Conservation (phyloP, 2,888 invertebrate genomes). For the Suillia variegata region DNA sequence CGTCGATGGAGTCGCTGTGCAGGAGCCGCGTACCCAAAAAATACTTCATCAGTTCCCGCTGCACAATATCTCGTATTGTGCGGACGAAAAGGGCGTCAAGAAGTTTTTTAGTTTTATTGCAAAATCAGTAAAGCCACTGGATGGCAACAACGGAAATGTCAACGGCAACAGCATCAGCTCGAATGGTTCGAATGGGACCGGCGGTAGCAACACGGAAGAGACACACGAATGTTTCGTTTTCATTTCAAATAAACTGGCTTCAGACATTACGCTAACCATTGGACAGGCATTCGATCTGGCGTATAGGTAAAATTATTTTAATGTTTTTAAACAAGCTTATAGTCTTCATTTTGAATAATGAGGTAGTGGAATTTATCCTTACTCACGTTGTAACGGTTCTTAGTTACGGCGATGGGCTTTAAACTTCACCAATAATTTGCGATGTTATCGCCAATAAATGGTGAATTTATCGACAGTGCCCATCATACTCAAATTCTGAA, state of each 20-base stretch:
- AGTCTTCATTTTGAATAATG: no score
- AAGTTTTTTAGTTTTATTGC: conserved; percentile 78
- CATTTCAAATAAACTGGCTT: conserved; percentile 94
- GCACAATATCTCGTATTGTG: conserved; percentile 97
- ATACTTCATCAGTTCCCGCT: conserved; percentile 94
- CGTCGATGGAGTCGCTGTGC: conserved; percentile 93
- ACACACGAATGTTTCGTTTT: conserved; percentile 96
- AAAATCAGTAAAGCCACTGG: conserved; percentile 46
- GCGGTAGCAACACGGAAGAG: conserved; percentile 63
- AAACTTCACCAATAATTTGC: no score
- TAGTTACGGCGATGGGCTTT: no score
- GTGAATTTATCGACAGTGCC: no score
- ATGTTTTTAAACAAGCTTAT: no score
- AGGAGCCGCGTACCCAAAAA: conserved; percentile 75
- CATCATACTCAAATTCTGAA: no score
- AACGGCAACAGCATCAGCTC: conserved; percentile 26
- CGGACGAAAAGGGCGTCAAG: conserved; percentile 97
- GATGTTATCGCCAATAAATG: no score
- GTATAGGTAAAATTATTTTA: conserved; percentile 72
- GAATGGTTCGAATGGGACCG: conserved; percentile 21
- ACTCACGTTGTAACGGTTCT: no score
- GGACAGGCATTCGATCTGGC: conserved; percentile 98
- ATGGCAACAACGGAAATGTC: conserved; percentile 32
- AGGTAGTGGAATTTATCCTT: no score
- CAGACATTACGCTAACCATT: conserved; percentile 96